These are phyloP conservation scores for Phylloscopus trochilus DNA, from an alignment of 2,113 vertebrate species.

Conservation along the genomic window DNA sequence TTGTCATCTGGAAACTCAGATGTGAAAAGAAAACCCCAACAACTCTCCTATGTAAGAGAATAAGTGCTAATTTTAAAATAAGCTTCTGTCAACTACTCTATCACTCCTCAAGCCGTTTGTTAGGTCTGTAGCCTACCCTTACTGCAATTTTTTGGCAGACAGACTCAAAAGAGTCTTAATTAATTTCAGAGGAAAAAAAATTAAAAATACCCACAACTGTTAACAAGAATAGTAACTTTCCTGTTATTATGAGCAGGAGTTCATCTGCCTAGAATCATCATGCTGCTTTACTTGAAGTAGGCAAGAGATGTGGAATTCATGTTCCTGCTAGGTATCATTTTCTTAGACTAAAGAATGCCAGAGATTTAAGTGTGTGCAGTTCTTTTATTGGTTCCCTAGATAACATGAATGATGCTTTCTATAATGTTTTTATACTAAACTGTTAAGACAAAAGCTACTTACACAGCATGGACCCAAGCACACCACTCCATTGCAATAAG, in stretches of 20 bases:
- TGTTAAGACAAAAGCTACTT: neutral
- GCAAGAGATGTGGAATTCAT: neutral
- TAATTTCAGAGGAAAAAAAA: neutral
- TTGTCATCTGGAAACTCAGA: neutral
- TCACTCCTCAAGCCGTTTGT: neutral
- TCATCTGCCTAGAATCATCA: neutral
- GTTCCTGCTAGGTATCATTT: neutral
- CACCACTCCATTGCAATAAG: neutral
- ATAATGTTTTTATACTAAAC: neutral
- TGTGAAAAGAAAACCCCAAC: neutral
- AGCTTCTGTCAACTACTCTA: neutral
- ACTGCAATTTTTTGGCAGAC: neutral
- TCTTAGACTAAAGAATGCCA: neutral
- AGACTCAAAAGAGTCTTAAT: neutral
- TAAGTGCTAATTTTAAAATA: neutral
- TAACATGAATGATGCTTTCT: neutral
- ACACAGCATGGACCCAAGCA: neutral
- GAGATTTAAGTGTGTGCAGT: neutral
- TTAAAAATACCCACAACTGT: accelerated
- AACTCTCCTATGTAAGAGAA: neutral
- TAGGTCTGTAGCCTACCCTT: neutral
- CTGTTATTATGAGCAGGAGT: neutral
- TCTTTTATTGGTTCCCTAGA: neutral
- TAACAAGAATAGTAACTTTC: neutral
- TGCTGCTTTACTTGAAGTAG: neutral